phyloP scores from a whole-genome alignment of 2,888 invertebrate species.

The Caenorhabditis wallacei region DNA sequence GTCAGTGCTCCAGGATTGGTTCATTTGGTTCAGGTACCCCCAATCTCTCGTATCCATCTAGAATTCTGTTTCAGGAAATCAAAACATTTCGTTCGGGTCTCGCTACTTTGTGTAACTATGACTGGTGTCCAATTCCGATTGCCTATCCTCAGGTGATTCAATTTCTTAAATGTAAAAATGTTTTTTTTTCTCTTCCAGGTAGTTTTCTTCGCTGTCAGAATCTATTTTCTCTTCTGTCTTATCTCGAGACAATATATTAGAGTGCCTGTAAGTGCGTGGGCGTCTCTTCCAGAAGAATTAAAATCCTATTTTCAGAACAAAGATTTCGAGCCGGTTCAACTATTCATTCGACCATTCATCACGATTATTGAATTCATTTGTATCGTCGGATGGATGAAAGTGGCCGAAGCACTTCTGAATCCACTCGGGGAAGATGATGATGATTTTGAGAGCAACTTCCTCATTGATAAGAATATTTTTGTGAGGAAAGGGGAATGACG shows the following conservation, averaged over 20 bases:
- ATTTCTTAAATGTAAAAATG: slow-evolving; percentile 17
- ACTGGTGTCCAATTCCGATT: slow-evolving; percentile 73
- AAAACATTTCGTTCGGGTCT: slow-evolving; percentile 67
- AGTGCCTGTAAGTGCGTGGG: slow-evolving; percentile 41
- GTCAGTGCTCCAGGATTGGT: slow-evolving; percentile 36
- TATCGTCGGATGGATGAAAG: slow-evolving; percentile 71
- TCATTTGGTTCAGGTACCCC: slow-evolving; percentile 34
- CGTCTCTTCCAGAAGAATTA: not conserved
- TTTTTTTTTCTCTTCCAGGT: slow-evolving; percentile 56
- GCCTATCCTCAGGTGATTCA: slow-evolving; percentile 70
- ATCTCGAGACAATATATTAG: slow-evolving; percentile 70
- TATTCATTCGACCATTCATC: slow-evolving; percentile 72
- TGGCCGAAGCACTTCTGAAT: slow-evolving; percentile 76
- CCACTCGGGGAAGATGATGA: slow-evolving; percentile 82
- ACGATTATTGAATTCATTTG: slow-evolving; percentile 76
- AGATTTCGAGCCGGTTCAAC: slow-evolving; percentile 54
- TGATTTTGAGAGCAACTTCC: slow-evolving; percentile 76
- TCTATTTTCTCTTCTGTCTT: slow-evolving; percentile 70
- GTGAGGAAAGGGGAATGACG: slow-evolving; percentile 27
- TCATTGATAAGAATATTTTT: slow-evolving; percentile 74
- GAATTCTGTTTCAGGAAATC: slow-evolving; percentile 66
- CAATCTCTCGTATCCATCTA: too few species aligned
- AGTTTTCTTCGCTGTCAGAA: slow-evolving; percentile 72
- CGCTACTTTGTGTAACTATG: slow-evolving; percentile 68
- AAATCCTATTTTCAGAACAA: slow-evolving; percentile 68